Percentiles rank a stretch among this genome's conserved stretches.
These are phyloP conservation scores for Drosophila lacicola DNA, from an alignment of 2,888 invertebrate genomes.

Conservation along the genomic window DNA sequence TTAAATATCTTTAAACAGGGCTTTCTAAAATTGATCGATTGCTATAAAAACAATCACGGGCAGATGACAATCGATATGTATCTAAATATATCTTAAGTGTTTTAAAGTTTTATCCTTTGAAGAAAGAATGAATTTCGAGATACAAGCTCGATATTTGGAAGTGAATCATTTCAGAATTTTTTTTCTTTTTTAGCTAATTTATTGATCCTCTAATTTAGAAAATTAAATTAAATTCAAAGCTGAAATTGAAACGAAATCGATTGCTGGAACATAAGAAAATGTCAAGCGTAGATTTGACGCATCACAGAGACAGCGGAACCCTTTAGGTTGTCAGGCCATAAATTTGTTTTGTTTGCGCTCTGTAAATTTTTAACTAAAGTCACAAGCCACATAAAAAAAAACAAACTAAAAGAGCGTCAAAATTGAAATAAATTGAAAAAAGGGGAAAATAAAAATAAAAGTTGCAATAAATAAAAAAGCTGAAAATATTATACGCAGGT, in stretches of 20 bases:
- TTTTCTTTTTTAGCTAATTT: too few species aligned
- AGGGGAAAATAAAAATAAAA: conserved; percentile 37
- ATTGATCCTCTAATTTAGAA: too few species aligned
- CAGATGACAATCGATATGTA: too few species aligned
- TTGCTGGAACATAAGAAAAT: conserved; percentile 23
- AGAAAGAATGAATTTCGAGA: too few species aligned
- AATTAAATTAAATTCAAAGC: not conserved
- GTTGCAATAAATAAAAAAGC: conserved; percentile 42
- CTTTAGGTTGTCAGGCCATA: conserved; percentile 71
- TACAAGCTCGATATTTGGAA: too few species aligned
- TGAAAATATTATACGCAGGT: conserved; percentile 61
- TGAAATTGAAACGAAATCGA: conserved; percentile 8
- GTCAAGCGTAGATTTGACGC: conserved; percentile 56
- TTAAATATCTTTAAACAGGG: too few species aligned
- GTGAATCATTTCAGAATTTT: too few species aligned
- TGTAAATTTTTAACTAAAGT: conserved; percentile 67
- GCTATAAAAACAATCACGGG: too few species aligned
- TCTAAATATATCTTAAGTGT: too few species aligned
- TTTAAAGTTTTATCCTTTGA: too few species aligned
- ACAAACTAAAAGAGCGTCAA: conserved; percentile 62
- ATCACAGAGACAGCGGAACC: conserved; percentile 46
- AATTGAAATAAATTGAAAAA: conserved; percentile 78
- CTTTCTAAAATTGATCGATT: too few species aligned
- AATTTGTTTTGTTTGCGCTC: conserved; percentile 70
- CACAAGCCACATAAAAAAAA: conserved; percentile 41